phyloP scores from a whole-genome alignment of 2,113 vertebrate species.

The Salvelinus fontinalis region DNA sequence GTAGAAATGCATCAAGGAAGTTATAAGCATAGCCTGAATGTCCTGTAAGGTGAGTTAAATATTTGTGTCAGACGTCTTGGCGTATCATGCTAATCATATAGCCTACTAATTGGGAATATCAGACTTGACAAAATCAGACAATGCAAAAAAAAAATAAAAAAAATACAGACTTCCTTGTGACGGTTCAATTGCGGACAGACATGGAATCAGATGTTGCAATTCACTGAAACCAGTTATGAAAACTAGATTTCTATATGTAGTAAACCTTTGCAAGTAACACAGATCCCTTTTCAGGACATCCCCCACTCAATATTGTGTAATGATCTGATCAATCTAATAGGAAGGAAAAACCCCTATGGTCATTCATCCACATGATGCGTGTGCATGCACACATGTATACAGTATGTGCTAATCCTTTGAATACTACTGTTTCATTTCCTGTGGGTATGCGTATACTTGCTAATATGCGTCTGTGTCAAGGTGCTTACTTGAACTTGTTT shows the following conservation, averaged over 20 bases:
- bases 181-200: background rate
- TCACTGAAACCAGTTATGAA: background rate
- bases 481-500: constrained; percentile 21
- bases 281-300: background rate
- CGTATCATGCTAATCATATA: background rate
- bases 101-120: background rate
- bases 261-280: background rate
- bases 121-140: background rate
- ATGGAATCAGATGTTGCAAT: background rate
- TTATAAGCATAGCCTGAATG: background rate
- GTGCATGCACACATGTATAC: constrained; percentile 33
- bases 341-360: constrained; percentile 12
- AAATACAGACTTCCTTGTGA: background rate
- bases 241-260: background rate
- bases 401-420: constrained; percentile 45
- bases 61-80: background rate
- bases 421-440: constrained; percentile 53
- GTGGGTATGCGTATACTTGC: constrained; percentile 54
- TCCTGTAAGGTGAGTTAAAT: background rate
- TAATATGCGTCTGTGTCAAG: constrained; percentile 33
- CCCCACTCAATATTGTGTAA: no score
- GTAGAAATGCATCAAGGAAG: constrained; percentile 4
- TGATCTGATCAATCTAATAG: background rate
- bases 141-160: background rate
- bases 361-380: constrained; percentile 15